Conservation (phyloP, 2,113 vertebrate species). For the Erinaceus europaeus region DNA sequence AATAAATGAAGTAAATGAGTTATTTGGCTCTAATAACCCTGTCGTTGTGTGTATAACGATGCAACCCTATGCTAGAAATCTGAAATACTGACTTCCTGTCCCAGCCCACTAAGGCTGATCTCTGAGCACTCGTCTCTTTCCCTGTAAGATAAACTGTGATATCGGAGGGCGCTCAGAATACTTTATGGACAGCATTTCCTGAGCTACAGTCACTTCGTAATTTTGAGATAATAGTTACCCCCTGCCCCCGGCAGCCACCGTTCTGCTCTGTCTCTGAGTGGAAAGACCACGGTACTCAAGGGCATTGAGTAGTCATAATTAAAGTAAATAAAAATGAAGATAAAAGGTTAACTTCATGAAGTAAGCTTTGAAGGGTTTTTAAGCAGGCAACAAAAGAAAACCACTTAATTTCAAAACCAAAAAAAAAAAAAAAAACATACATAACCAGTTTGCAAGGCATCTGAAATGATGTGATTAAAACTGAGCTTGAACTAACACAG, state of each 20-base stretch:
- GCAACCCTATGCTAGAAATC: neutral
- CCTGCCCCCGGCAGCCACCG: too few species aligned
- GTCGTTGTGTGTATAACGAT: neutral
- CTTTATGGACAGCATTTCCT: neutral
- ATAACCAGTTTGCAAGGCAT: constrained; percentile 39
- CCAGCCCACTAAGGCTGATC: neutral
- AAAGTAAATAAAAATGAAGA: constrained; percentile 19
- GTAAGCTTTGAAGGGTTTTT: constrained; percentile 1
- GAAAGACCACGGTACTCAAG: neutral
- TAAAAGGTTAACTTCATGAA: constrained; percentile 32
- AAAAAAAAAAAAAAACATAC: too few species aligned
- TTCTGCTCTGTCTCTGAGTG: too few species aligned
- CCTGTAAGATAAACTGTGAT: neutral
- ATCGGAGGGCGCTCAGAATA: neutral
- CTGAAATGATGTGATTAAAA: constrained; percentile 34
- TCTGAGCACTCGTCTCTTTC: neutral
- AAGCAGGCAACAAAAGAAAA: neutral
- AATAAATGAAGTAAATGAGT: too few species aligned
- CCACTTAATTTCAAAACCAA: constrained; percentile 3
- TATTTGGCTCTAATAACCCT: constrained; percentile 21
- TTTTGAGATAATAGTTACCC: neutral
- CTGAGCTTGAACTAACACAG: constrained; percentile 36
- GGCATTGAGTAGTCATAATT: constrained; percentile 1
- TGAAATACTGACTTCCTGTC: neutral
- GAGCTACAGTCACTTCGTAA: neutral